Base-by-base conservation (phyloP, 2,797 vertebrate species). In the Melanotaenia pygmaea region DNA sequence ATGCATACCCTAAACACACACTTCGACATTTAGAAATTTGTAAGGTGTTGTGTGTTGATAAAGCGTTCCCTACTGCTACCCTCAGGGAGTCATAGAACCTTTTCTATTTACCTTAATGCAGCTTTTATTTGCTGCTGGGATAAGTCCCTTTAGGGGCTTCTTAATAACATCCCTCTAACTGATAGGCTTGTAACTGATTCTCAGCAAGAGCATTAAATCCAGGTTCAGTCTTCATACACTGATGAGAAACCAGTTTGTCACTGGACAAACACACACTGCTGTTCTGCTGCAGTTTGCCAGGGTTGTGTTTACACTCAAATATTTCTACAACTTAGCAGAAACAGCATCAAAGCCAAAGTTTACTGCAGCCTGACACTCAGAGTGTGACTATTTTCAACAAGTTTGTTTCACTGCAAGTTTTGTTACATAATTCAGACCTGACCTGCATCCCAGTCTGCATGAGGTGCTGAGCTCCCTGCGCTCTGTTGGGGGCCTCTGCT, bases 361-460 rank as follows among this genome's bases (percentile, higher is more conserved):
- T 24, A 20, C 58, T 24, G 26, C 28, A 62, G 73, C 0, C 12
- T 18, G 51, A 62, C 59, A 34, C 28, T 70, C 51, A 22, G 28
- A 11, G 45, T 64, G 64, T 58, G 74, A 70, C 32, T 14, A 20
- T 60, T 74, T 72, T 74, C 9, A 18, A 59, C 77, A 0, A 18
- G 3, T 50, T 45, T 58, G 54, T 14, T 53, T 40, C 47, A 22
- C 40, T 43, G 30, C 20, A 3, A 22, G 24, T 47, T 9, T 72
- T 40, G 20, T 40, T 57, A 20, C 34, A 54, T 8, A 32, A 2
- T 1, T 59, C 14, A 1, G 10, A 12, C 11, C 80, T 22, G 73
- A 94, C 94, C 94, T 94, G 88, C 83, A 26, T 91, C 95, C 95
- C 95, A 95, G 68, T 81, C 79, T 5, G 80, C 11, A 71, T 93